Base-by-base conservation (phyloP, 53 echinoderm and acorn worm genomes). In the Echinometra lucunter region DNA sequence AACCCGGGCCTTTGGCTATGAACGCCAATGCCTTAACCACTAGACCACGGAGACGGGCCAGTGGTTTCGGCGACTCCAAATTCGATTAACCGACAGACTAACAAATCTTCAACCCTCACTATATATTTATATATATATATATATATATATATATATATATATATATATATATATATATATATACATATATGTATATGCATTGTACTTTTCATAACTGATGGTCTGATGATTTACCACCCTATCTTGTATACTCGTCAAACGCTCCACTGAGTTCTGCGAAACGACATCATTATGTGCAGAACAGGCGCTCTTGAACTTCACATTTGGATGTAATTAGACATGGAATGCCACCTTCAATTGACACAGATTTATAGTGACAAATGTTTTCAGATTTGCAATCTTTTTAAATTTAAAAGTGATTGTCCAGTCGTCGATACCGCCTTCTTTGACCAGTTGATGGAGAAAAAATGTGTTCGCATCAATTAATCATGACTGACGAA, bases 301-400 rank as follows among this genome's bases (percentile, higher is more conserved):
- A 78, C 78, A 78, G 78, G 23, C 78, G 40, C 4, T 19, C 78
- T 78, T 78, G 78, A 78, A 78, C 78, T 78, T 78, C 78, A 78
- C 42, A 78, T 78, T 78, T 42, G 1, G 13, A 40, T 21, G 78
- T 21, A 78, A 78, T 78, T 78, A 78, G 78, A 78, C 40, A 78
- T 5, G 78, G 40, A 23, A 42, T 37, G 78, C 19, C 78, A 78
- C 78, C 78, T 78, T 44, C 78, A 42, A 40, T 78, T 40, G 4
- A 42, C 78, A 40, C 78, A 42, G 78, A 78, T 78, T 78, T 78
- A 12, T 12, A 78, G 28, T 78, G 78, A 78, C 78, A 78, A 78
- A 38, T 78, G 78, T 78, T 78, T 78, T 78, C 6, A 28, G 10
- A 1, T n/a, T n/a, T n/a, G n/a, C n/a, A n/a, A n/a, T n/a, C n/a